Evolutionary conservation across 2,113 vertebrate genomes (phyloP).

Genomic region (Solea senegalensis): DNA sequence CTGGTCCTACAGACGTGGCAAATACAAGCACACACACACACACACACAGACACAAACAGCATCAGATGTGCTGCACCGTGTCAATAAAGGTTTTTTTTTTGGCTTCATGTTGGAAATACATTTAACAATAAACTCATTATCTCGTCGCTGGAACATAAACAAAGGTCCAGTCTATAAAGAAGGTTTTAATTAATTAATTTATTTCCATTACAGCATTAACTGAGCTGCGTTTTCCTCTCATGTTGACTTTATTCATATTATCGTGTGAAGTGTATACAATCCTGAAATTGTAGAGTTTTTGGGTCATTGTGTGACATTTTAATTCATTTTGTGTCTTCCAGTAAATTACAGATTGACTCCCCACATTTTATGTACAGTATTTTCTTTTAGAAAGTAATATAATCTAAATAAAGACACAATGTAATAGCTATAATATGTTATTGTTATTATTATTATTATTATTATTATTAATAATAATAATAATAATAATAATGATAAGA

Average conservation of each 20-base stretch:
- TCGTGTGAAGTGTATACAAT: no score
- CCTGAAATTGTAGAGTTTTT: background rate
- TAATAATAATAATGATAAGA: no score
- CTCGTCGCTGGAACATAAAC: background rate
- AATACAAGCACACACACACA: conserved; percentile 18
- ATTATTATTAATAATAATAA: no score
- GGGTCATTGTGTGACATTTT: background rate
- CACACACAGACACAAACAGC: conserved; percentile 2
- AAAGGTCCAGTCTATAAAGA: background rate
- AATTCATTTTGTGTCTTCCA: background rate
- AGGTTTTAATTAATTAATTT: background rate
- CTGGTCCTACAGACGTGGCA: no score
- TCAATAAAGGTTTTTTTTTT: conserved; percentile 36
- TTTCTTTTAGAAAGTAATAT: no score
- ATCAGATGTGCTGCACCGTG: conserved; percentile 22
- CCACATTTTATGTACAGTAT: no score
- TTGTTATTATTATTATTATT: no score
- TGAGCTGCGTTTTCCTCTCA: background rate
- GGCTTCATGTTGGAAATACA: conserved; percentile 11
- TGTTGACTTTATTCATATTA: no score
- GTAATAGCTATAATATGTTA: no score
- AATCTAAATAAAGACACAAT: no score
- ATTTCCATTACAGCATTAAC: conserved; percentile 3
- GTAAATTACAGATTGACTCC: no score
- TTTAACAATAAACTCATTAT: conserved; percentile 13